These are phyloP conservation scores for Cheilosia scutellata DNA, from an alignment of 2,888 invertebrate genomes.

Conservation along the genomic window DNA sequence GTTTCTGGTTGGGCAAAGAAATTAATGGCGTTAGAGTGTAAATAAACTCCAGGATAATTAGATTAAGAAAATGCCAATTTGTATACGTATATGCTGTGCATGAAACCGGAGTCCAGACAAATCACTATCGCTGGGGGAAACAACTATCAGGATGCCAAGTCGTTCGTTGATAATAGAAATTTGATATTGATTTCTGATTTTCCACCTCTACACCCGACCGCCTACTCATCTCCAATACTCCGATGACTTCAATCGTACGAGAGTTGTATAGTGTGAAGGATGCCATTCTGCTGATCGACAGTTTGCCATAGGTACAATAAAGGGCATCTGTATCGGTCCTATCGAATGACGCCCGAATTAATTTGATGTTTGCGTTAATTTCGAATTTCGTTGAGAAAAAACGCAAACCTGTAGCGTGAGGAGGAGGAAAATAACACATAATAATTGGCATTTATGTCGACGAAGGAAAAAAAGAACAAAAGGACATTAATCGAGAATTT, in stretches of 20 bases:
- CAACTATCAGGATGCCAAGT: constrained; percentile 19
- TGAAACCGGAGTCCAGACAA: constrained; percentile 66
- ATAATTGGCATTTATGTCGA: constrained; percentile 53
- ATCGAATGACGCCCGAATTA: constrained; percentile 64
- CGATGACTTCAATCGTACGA: constrained; percentile 32
- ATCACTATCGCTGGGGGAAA: constrained; percentile 51
- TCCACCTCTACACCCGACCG: background rate
- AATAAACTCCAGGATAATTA: constrained; percentile 74
- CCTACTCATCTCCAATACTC: constrained; percentile 23
- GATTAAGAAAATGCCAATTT: constrained; percentile 71
- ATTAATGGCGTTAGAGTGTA: constrained; percentile 74
- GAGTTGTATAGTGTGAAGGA: background rate
- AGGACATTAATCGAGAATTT: constrained; percentile 44
- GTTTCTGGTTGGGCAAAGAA: constrained; percentile 52
- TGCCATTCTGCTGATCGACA: constrained; percentile 12
- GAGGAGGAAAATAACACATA: constrained; percentile 36
- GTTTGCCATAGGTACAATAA: constrained; percentile 17
- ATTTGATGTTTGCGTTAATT: constrained; percentile 63
- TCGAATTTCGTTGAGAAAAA: constrained; percentile 25
- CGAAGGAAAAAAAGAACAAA: background rate
- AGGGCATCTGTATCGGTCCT: constrained; percentile 19
- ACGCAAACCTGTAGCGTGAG: background rate
- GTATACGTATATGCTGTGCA: constrained; percentile 39
- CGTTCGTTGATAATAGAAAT: constrained; percentile 65
- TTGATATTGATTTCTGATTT: constrained; percentile 72